Evolutionary conservation across 35 echinoderm and acorn worm genomes (phyloP).

Genomic region (Stichopus chloronotus): DNA sequence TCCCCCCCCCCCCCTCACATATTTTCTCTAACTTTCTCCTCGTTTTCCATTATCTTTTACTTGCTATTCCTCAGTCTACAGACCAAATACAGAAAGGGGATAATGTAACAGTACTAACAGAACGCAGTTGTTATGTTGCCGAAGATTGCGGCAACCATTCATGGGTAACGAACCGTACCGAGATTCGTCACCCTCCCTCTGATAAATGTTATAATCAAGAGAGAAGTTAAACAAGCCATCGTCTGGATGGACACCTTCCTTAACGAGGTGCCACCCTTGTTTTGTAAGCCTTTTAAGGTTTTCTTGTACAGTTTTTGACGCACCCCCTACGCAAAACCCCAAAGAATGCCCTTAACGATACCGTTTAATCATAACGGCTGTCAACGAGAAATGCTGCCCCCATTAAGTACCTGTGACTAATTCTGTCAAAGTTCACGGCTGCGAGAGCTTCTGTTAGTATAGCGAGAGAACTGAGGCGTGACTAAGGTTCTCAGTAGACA

Average conservation of each 20-base stretch:
- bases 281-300: not conserved
- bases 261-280: slow-evolving; percentile 41
- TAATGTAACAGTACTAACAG: not conserved
- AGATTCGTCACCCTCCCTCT: not conserved
- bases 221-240: slow-evolving; percentile 24
- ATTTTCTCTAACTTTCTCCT: not conserved
- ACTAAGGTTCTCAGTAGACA: not conserved
- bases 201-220: slow-evolving; percentile 33
- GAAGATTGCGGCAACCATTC: not conserved
- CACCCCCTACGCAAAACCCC: not conserved
- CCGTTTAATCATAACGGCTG: not conserved
- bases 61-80: not conserved
- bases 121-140: too few species aligned
- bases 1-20: too few species aligned
- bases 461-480: not conserved
- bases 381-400: not conserved
- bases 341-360: not conserved
- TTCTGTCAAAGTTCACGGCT: slow-evolving; percentile 1
- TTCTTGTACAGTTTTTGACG: not conserved
- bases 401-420: slow-evolving; percentile 18
- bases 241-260: slow-evolving; percentile 16
- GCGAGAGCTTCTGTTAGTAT: not conserved
- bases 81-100: not conserved
- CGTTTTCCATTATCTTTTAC: not conserved
- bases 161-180: slow-evolving; percentile 34